A percentile compares a stretch with the other conserved stretches of the same genome.
phyloP scores from a whole-genome alignment of 2,113 vertebrate genomes.

The Eulemur rufifrons region DNA sequence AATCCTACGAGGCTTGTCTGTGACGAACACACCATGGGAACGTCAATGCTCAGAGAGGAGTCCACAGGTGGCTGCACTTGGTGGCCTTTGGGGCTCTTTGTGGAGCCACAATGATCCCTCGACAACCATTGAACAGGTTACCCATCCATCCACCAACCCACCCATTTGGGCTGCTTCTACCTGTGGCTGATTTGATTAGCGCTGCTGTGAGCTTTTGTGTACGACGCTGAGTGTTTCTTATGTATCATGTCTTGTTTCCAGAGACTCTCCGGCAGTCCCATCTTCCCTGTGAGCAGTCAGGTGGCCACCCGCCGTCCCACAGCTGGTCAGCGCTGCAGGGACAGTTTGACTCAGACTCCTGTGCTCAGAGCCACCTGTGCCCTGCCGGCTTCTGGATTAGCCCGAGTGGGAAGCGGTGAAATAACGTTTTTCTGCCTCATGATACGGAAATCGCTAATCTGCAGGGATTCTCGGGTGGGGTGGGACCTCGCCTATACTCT shows the following conservation, averaged over 20 bases:
- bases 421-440: not conserved
- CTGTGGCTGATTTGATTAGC: accelerated
- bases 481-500: not conserved
- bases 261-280: not conserved
- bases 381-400: accelerated
- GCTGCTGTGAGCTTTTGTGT: not conserved
- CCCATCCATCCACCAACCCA: accelerated
- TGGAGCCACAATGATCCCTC: accelerated
- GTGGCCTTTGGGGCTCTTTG: not conserved
- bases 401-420: too few species aligned
- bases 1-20: not conserved
- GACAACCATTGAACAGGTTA: not conserved
- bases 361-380: not conserved
- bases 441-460: accelerated
- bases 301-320: accelerated
- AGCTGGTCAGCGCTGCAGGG: accelerated
- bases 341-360: not conserved
- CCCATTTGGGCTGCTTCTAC: accelerated
- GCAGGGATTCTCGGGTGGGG: too few species aligned
- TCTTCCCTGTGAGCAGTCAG: too few species aligned
- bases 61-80: too few species aligned
- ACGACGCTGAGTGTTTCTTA: accelerated
- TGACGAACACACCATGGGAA: not conserved
- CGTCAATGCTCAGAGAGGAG: too few species aligned
- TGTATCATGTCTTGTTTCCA: not conserved